Percentiles rank a stretch among this genome's conserved stretches.
phyloP scores from a whole-genome alignment of 2,113 vertebrate species.

The Barbus barbus region DNA sequence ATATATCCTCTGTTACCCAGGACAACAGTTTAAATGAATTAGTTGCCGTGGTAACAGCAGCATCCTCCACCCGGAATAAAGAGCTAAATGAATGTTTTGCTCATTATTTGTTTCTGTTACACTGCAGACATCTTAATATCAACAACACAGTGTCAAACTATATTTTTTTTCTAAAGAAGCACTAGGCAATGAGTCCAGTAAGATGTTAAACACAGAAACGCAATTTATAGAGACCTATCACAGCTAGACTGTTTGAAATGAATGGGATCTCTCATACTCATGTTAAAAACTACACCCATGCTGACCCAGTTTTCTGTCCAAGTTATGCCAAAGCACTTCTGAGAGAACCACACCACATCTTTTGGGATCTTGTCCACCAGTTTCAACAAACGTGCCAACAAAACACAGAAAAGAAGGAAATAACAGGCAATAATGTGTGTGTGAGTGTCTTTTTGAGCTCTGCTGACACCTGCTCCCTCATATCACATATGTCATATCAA shows the following conservation, averaged over 20 bases:
- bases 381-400: too few relatives aligned
- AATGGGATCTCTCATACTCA: neutral
- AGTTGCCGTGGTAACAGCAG: slow-evolving; percentile 21
- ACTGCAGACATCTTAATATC: neutral
- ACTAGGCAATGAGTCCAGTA: neutral
- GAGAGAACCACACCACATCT: neutral
- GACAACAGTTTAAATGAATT: slow-evolving; percentile 21
- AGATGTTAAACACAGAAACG: neutral
- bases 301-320: neutral
- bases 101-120: neutral
- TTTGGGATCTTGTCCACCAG: neutral
- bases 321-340: neutral
- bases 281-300: neutral
- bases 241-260: neutral
- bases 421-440: neutral
- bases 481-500: slow-evolving; percentile 59
- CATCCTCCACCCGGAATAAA: slow-evolving; percentile 40
- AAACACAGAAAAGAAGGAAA: neutral
- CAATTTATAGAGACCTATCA: neutral
- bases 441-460: neutral
- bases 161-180: neutral
- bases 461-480: slow-evolving; percentile 63
- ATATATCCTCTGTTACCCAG: neutral
- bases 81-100: too few relatives aligned
- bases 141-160: neutral